Percentiles rank a stretch among this genome's conserved stretches.
Evolutionary conservation across 2,888 invertebrate genomes (phyloP).

Genomic region (Pseudococcus longispinus): DNA sequence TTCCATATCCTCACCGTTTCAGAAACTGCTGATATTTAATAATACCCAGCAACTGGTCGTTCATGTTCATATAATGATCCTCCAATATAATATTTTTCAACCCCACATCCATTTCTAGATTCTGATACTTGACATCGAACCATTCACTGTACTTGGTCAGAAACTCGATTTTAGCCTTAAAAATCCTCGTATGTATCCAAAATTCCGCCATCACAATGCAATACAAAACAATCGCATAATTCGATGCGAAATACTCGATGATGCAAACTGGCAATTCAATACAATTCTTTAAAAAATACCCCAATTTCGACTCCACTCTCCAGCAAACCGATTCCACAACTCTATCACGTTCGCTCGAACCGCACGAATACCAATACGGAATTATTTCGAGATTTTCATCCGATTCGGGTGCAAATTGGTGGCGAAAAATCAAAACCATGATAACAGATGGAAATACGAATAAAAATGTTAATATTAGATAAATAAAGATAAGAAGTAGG

Average conservation of each 20-base stretch:
- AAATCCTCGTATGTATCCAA: not conserved
- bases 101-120: not conserved
- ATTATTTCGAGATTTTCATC: not conserved
- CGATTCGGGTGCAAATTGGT: not conserved
- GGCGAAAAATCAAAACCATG: not conserved
- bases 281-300: not conserved
- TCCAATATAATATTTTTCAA: not conserved
- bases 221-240: not conserved
- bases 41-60: not conserved
- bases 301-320: not conserved
- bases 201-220: not conserved
- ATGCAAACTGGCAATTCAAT: not conserved
- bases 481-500: not conserved
- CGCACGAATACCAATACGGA: not conserved
- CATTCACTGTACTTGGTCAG: not conserved
- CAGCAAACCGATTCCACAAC: not conserved
- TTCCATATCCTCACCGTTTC: not conserved
- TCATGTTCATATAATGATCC: not conserved
- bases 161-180: not conserved
- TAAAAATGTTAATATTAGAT: not conserved
- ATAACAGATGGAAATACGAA: not conserved
- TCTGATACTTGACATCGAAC: not conserved
- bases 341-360: not conserved
- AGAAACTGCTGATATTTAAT: constrained; percentile 4
- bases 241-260: not conserved